These are phyloP conservation scores for Ochlodes sylvanus DNA, from an alignment of 2,888 invertebrate genomes.

Conservation along the genomic window DNA sequence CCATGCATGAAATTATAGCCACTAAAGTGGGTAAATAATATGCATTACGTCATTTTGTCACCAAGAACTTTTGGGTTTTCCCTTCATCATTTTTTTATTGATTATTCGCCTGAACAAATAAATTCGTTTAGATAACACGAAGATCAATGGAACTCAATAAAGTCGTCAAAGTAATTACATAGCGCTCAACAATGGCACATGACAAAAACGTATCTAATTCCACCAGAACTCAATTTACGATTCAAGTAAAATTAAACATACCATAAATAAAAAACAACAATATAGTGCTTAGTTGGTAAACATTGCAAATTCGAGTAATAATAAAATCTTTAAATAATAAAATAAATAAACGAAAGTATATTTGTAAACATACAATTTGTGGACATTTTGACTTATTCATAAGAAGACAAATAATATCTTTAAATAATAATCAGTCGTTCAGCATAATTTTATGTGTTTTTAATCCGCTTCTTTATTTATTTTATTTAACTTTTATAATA, in stretches of 20 bases:
- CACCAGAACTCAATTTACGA: neutral
- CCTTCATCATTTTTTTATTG: constrained; percentile 17
- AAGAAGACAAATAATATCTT: too few species aligned
- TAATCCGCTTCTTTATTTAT: too few species aligned
- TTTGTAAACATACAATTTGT: too few species aligned
- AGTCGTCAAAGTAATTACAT: constrained; percentile 16
- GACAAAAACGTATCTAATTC: neutral
- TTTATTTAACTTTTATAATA: too few species aligned
- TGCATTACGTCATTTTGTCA: constrained; percentile 4
- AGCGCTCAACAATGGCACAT: constrained; percentile 1
- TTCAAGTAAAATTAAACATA: neutral
- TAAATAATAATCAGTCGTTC: too few species aligned
- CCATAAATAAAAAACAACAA: neutral
- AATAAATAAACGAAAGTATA: too few species aligned
- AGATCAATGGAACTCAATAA: neutral
- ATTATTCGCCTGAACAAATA: constrained; percentile 9
- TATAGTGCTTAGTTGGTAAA: too few species aligned
- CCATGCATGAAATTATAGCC: too few species aligned
- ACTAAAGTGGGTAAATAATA: neutral
- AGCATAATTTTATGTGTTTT: too few species aligned
- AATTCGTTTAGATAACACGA: neutral
- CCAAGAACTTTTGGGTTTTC: constrained; percentile 7
- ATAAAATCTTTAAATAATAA: too few species aligned
- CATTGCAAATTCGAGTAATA: too few species aligned
- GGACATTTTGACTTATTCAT: too few species aligned